A percentile compares a stretch with the other conserved stretches of the same genome.
Evolutionary conservation across 2,797 vertebrate species (phyloP).

Genomic region (Psittacula derbiana): DNA sequence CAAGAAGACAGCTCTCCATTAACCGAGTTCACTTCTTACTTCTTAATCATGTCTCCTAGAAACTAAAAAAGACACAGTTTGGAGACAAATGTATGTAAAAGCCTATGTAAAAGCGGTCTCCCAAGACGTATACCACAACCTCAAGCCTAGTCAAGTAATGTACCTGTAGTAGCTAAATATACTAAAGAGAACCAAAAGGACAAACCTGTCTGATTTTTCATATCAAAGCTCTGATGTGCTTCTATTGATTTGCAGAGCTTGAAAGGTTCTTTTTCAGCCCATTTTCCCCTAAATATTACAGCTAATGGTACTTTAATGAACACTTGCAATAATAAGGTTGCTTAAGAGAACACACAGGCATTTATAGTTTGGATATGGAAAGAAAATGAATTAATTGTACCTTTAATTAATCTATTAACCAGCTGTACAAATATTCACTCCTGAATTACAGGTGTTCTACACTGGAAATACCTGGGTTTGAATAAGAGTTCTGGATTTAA

Average conservation of each 20-base stretch:
- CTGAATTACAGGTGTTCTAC: neutral
- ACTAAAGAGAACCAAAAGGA: neutral
- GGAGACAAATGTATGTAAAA: neutral
- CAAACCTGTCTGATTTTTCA: neutral
- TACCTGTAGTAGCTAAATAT: neutral
- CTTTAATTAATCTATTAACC: conserved; percentile 15
- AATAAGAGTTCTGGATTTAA: neutral
- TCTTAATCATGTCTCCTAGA: neutral
- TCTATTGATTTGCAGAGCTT: conserved; percentile 69
- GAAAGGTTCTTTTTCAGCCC: conserved; percentile 63
- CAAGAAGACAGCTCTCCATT: conserved; percentile 5
- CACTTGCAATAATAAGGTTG: conserved; percentile 60
- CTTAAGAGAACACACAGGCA: conserved; percentile 56
- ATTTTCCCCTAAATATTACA: conserved; percentile 63
- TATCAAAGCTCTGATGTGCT: conserved; percentile 25
- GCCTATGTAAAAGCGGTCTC: neutral
- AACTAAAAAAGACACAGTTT: neutral
- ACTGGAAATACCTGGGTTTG: neutral
- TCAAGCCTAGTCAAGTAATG: neutral
- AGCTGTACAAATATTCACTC: neutral
- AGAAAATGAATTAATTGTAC: conserved; percentile 31
- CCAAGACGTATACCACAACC: neutral
- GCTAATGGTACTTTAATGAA: conserved; percentile 71
- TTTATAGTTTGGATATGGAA: conserved; percentile 25
- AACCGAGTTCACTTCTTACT: neutral